phyloP scores from a whole-genome alignment of 2,888 invertebrate species.

The Aplocera efformata region DNA sequence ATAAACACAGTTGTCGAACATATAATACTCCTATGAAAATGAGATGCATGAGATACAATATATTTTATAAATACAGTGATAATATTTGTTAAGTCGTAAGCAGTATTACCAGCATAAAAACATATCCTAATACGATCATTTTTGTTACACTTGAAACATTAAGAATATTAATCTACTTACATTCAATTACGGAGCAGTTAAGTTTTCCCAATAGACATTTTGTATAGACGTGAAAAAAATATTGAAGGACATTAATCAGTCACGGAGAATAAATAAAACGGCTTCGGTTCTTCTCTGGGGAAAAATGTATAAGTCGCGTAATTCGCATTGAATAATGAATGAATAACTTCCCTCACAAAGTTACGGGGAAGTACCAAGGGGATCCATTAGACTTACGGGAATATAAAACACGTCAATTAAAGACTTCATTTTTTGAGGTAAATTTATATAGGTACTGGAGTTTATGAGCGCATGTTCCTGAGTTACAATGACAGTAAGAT shows the following conservation, averaged over 20 bases:
- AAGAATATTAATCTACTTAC: constrained; percentile 7
- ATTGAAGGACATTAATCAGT: constrained; percentile 52
- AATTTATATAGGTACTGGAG: constrained; percentile 13
- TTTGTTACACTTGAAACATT: constrained; percentile 9
- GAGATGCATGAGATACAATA: background rate
- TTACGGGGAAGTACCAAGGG: constrained; percentile 40
- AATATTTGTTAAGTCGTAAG: background rate
- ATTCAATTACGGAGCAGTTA: constrained; percentile 29
- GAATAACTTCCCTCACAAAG: constrained; percentile 50
- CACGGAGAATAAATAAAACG: constrained; percentile 64
- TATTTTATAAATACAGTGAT: constrained; percentile 3
- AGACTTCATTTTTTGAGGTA: constrained; percentile 23
- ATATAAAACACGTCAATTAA: constrained; percentile 53
- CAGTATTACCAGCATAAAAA: constrained; percentile 7
- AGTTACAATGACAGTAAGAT: constrained; percentile 7
- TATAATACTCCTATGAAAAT: too few relatives aligned
- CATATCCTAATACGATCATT: constrained; percentile 2
- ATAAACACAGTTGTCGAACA: too few relatives aligned
- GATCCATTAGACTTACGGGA: constrained; percentile 44
- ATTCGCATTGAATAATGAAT: constrained; percentile 73
- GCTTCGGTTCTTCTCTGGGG: constrained; percentile 54
- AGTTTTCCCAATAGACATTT: constrained; percentile 34
- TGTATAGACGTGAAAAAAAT: constrained; percentile 43
- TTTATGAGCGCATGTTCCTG: constrained; percentile 1
- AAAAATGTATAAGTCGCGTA: constrained; percentile 62